A percentile compares a stretch with the other conserved stretches of the same genome.
Conservation (phyloP, 2,113 vertebrate species). For the Cheilinus undulatus region DNA sequence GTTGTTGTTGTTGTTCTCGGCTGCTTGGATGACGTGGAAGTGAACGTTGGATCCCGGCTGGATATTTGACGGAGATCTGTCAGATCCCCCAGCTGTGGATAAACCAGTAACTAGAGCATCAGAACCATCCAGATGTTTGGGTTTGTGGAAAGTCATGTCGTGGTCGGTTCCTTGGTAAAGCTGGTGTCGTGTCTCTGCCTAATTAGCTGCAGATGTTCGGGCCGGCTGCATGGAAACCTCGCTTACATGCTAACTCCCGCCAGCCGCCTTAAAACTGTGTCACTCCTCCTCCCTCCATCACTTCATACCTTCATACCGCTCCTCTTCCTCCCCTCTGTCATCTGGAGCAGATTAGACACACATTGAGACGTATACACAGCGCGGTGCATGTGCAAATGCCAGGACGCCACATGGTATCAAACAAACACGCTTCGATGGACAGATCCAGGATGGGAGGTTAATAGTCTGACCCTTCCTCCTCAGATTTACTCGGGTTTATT, state of each 20-base stretch:
- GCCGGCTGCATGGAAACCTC: conserved; percentile 47
- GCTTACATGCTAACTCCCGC: conserved; percentile 52
- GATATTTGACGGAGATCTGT: background rate
- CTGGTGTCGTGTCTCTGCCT: conserved; percentile 37
- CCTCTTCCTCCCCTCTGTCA: background rate
- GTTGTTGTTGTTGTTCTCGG: no score
- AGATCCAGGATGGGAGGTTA: background rate
- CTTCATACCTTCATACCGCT: conserved; percentile 25
- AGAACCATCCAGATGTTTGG: conserved; percentile 15
- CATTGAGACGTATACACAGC: conserved; percentile 7
- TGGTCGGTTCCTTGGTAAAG: conserved; percentile 3
- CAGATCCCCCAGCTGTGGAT: background rate
- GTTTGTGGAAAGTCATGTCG: conserved; percentile 7
- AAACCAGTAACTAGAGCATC: background rate
- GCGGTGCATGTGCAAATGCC: background rate
- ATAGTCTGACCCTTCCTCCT: background rate
- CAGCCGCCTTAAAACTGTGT: conserved; percentile 28
- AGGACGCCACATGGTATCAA: conserved; percentile 1
- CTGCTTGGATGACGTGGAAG: background rate
- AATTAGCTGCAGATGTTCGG: conserved; percentile 65
- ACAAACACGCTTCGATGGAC: background rate
- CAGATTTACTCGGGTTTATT: background rate
- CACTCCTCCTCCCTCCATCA: conserved; percentile 30
- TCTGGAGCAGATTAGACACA: conserved; percentile 41
- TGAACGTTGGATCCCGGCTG: background rate